Base-by-base conservation (phyloP, 2,888 invertebrate genomes). In the Nemoura dubitans region DNA sequence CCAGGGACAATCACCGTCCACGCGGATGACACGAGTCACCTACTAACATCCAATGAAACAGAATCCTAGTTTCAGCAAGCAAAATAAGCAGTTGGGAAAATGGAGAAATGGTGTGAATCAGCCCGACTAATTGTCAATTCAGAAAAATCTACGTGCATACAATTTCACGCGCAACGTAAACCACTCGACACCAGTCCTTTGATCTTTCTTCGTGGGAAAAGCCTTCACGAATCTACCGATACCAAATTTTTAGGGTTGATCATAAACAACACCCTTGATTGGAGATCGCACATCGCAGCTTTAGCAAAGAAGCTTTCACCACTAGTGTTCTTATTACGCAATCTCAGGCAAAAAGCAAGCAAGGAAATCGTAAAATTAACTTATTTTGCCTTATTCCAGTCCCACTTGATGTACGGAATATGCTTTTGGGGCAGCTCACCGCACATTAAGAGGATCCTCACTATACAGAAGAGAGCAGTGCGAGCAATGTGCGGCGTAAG, bases 1-100 rank as follows among this genome's bases (percentile, higher is more conserved):
- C 59, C 59, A 59, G 59, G 59, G 59, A 59, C 21, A 21, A 59
- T 59, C 10, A 21, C 59, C 10, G 59, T 59, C 59, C 14, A 59
- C 59, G 59, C 59, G 59, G 59, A 59, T 59, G 59, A 59, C 59
- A 59, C 59, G 21, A 59, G 59, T 59, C 59, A 59, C 59, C 59
- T 59, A 59, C 16, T 59, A 21, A 59, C 59, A 59, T 59, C 10
- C 10, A 59, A 59, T 59, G 59, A 7, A 59, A 21, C 59, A 14
- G 59, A 7, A 59, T 7, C 21, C 10, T 7, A 7, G 21, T 59
- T 59, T 59, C 59, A 59, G 59, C 59, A 16, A 21, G 59, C 59
- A 59, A 59, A 59, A 59, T 3, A 59, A 59, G 59, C 59, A 59
- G 16, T 21, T 59, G 21, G 10, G 1, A 59, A 59, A 16, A 59